These are phyloP conservation scores for Leptopilina syphax DNA, from an alignment of 2,888 invertebrate species.

Conservation along the genomic window DNA sequence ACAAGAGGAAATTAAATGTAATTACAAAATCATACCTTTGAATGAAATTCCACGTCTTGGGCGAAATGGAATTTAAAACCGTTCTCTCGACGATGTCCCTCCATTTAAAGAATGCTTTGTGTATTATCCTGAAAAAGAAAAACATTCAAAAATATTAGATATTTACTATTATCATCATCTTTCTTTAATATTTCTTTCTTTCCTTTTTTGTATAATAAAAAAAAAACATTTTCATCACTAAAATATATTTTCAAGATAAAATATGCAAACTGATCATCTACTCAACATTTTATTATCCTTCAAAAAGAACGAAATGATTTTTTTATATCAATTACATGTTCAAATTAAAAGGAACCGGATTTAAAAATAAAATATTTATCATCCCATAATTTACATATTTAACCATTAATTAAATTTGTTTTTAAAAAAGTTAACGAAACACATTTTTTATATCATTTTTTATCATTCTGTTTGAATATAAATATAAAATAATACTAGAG, in stretches of 20 bases:
- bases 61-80: constrained; percentile 16
- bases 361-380: too few relatives aligned
- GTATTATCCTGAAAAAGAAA: constrained; percentile 11
- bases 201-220: background rate
- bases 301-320: too few relatives aligned
- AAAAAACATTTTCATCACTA: background rate
- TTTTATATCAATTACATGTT: too few relatives aligned
- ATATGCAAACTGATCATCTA: background rate
- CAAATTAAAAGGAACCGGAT: too few relatives aligned
- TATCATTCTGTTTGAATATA: too few relatives aligned
- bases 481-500: too few relatives aligned
- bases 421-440: too few relatives aligned
- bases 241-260: background rate
- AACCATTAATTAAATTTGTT: too few relatives aligned
- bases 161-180: too few relatives aligned
- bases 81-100: background rate
- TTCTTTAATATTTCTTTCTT: background rate
- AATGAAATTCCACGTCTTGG: constrained; percentile 4
- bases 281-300: too few relatives aligned
- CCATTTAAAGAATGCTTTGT: constrained; percentile 23
- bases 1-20: constrained; percentile 36
- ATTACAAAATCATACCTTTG: constrained; percentile 36
- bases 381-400: too few relatives aligned
- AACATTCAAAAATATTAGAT: constrained; percentile 9
- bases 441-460: too few relatives aligned